These are phyloP conservation scores for Artemisiospiza belli DNA, from an alignment of 2,113 vertebrate genomes.

Conservation along the genomic window DNA sequence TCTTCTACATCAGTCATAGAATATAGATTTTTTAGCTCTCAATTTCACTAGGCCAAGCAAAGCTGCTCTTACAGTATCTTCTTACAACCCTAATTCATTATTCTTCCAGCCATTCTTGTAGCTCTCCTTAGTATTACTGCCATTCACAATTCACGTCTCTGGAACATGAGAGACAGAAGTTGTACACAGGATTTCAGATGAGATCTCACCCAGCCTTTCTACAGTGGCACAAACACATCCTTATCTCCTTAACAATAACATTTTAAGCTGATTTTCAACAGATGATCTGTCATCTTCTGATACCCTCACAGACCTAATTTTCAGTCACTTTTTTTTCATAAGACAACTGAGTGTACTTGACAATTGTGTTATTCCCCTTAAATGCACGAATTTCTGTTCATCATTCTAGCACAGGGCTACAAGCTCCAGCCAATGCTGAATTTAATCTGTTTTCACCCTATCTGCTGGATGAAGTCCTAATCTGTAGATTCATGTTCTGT, in stretches of 20 bases:
- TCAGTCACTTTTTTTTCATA: background rate
- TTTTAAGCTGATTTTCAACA: background rate
- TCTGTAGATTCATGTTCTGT: background rate
- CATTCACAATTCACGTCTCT: background rate
- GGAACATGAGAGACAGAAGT: fast-evolving
- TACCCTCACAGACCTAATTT: background rate
- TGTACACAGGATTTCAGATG: background rate
- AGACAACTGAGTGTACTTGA: background rate
- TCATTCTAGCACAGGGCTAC: background rate
- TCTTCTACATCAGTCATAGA: background rate
- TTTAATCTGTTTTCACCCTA: background rate
- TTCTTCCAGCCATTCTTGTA: background rate
- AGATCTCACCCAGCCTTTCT: background rate
- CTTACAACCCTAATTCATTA: background rate
- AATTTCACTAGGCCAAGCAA: background rate
- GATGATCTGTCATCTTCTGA: background rate
- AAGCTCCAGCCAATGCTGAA: background rate
- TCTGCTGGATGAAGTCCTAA: background rate
- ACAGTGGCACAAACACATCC: background rate
- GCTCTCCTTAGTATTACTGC: background rate
- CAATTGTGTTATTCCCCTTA: background rate
- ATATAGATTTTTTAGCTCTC: background rate
- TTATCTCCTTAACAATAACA: background rate
- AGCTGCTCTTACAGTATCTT: background rate
- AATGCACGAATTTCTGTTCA: background rate